These are phyloP conservation scores for Hippoglossus stenolepis DNA, from an alignment of 2,113 vertebrate species.

Conservation along the genomic window DNA sequence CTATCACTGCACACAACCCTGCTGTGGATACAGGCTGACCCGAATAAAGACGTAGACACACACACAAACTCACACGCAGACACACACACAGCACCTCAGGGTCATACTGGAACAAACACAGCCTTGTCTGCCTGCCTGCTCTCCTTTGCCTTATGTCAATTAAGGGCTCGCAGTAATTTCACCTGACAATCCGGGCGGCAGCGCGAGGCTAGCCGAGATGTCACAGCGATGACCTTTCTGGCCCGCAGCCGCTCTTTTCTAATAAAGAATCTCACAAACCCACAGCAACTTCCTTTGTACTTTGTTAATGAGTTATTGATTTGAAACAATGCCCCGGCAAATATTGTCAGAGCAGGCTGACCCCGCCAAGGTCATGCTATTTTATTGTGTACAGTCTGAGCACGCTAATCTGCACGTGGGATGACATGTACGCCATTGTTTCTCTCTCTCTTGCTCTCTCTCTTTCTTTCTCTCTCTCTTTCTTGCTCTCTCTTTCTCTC, in stretches of 20 bases:
- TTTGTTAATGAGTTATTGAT: slow-evolving; percentile 99
- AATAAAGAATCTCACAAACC: slow-evolving; percentile 92
- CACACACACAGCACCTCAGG: slow-evolving; percentile 72
- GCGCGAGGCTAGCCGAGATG: slow-evolving; percentile 90
- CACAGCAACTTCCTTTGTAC: slow-evolving; percentile 96
- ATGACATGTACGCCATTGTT: slow-evolving; percentile 57
- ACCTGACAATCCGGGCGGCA: slow-evolving; percentile 92
- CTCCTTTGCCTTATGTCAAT: slow-evolving; percentile 93
- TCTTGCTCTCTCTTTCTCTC: neutral
- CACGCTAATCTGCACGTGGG: slow-evolving; percentile 72
- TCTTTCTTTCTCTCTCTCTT: neutral
- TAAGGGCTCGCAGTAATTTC: slow-evolving; percentile 98
- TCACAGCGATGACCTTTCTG: slow-evolving; percentile 98
- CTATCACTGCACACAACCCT: slow-evolving; percentile 51
- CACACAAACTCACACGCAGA: slow-evolving; percentile 24
- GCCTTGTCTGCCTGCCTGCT: slow-evolving; percentile 78
- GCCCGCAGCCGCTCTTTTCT: slow-evolving; percentile 81
- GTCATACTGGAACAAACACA: slow-evolving; percentile 81
- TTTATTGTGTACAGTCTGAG: slow-evolving; percentile 81
- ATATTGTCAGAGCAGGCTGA: slow-evolving; percentile 91
- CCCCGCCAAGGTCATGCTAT: slow-evolving; percentile 86
- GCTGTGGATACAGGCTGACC: slow-evolving; percentile 73
- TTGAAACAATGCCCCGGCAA: slow-evolving; percentile 98
- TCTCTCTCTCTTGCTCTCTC: slow-evolving; percentile 35
- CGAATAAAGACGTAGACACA: slow-evolving; percentile 62